A percentile compares a stretch with the other conserved stretches of the same genome.
Conservation (phyloP, 1,140 invertebrate species). For the Heliconius himera region DNA sequence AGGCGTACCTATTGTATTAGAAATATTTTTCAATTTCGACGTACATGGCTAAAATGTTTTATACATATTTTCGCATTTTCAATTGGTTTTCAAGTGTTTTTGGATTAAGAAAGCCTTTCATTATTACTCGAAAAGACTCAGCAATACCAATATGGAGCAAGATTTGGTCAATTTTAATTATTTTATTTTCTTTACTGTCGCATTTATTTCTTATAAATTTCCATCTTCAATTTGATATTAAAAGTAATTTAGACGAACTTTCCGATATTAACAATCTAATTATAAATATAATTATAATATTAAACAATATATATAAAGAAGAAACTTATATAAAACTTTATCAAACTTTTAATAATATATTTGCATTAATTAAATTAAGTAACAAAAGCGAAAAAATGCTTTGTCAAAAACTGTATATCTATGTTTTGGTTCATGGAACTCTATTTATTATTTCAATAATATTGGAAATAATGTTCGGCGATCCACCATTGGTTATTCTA, state of each 20-base stretch:
- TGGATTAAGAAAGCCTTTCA: slow-evolving; percentile 52
- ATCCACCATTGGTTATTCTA: slow-evolving; percentile 51
- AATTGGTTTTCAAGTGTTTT: slow-evolving; percentile 51
- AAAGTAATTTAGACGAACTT: slow-evolving; percentile 48
- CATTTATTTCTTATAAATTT: slow-evolving; percentile 39
- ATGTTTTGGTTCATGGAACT: slow-evolving; percentile 40
- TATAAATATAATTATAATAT: slow-evolving; percentile 48
- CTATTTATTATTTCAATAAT: slow-evolving; percentile 45
- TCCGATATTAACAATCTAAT: slow-evolving; percentile 53
- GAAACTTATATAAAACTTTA: slow-evolving; percentile 44
- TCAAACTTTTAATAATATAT: slow-evolving; percentile 42
- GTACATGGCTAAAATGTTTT: slow-evolving; percentile 51
- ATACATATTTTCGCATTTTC: slow-evolving; percentile 52
- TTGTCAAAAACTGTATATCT: slow-evolving; percentile 51
- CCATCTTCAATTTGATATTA: slow-evolving; percentile 39
- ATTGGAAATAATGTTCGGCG: slow-evolving; percentile 46
- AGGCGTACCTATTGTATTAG: neutral
- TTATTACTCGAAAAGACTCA: neutral
- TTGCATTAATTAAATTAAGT: slow-evolving; percentile 46
- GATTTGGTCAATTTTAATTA: slow-evolving; percentile 41
- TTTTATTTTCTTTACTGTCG: slow-evolving; percentile 18
- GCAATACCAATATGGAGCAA: slow-evolving; percentile 22
- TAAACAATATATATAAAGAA: slow-evolving; percentile 42
- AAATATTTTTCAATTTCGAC: neutral
- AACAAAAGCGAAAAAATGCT: slow-evolving; percentile 47